These are phyloP conservation scores for Ceratina australensis DNA, from an alignment of 1,140 invertebrate genomes.

Conservation along the genomic window DNA sequence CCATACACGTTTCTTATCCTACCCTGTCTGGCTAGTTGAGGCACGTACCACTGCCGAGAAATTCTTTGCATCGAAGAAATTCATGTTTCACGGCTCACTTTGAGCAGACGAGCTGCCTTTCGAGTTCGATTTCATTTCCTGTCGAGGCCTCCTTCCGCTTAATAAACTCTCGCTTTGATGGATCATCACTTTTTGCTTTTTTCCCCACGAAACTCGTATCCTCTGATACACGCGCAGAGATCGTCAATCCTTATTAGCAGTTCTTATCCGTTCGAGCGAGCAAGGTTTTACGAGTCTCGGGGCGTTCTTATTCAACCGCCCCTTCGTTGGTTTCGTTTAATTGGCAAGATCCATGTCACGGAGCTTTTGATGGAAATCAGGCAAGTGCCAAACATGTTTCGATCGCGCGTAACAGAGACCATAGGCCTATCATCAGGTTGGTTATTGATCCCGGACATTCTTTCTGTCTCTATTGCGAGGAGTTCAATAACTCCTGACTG, in stretches of 20 bases:
- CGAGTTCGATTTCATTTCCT: neutral
- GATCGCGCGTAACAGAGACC: neutral
- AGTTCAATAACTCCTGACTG: constrained; percentile 20
- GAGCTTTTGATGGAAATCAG: neutral
- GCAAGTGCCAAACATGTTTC: neutral
- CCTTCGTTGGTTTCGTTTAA: neutral
- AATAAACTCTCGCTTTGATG: constrained; percentile 23
- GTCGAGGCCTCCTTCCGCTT: constrained; percentile 6
- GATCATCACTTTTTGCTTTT: neutral
- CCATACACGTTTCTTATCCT: neutral
- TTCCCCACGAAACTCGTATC: neutral
- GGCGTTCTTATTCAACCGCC: too few species aligned
- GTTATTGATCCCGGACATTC: neutral
- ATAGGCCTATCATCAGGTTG: neutral
- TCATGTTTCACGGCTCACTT: neutral
- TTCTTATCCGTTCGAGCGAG: neutral
- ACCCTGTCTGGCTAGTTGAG: neutral
- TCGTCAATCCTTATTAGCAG: constrained; percentile 14
- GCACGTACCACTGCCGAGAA: neutral
- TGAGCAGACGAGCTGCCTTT: neutral
- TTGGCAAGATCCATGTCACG: neutral
- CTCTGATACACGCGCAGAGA: neutral
- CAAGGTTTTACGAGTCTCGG: too few species aligned
- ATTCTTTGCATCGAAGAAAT: neutral
- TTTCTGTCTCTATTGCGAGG: neutral